Evolutionary conservation across 2,888 invertebrate genomes (phyloP), one percentile per base, ranked within the genome.

Genomic region (Nomada fucata): DNA sequence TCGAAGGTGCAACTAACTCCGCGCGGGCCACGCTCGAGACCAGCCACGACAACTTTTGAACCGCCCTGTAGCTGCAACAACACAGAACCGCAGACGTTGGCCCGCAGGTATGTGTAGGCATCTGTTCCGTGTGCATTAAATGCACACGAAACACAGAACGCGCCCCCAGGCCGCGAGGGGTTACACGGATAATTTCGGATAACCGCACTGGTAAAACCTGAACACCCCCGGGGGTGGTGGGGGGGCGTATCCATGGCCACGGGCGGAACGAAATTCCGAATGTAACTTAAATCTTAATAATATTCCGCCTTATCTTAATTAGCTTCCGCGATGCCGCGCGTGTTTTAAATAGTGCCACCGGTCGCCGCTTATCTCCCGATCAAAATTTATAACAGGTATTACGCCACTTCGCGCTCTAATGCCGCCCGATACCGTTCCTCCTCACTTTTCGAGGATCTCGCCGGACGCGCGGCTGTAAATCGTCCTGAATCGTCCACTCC

Each of bases 181-280:
- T 79, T 70, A 76, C 79, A 70, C 76, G 84, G 80, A 88, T 88
- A 87, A 87, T 87, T 87, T 88, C 74, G 88, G 88, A 88, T 82
- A 87, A 88, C 84, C 88, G 74, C 84, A 73, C 71, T 78, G 84
- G 80, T 88, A 86, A 88, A 88, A 88, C 84, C 84, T 77, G 78
- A 68, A 78, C 78, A 73, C 61, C 76, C 75, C n/a, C n/a, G n/a
- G 23, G 23, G 0, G 23, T 0, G 23, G 23, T 0, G 23, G 64
- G 76, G 67, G 63, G 63, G 65, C 53, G 74, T 77, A 60, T 61
- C 69, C 82, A 64, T 72, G 63, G 68, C 82, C 83, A 68, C 70
- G 55, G 72, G 84, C 71, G 65, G 71, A 42, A 74, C 76, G 79
- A 68, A 84, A 76, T 79, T 79, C 60, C 68, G 79, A 76, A 73